These are phyloP conservation scores for Phyllotreta striolata DNA, from an alignment of 2,888 invertebrate genomes.

Conservation along the genomic window DNA sequence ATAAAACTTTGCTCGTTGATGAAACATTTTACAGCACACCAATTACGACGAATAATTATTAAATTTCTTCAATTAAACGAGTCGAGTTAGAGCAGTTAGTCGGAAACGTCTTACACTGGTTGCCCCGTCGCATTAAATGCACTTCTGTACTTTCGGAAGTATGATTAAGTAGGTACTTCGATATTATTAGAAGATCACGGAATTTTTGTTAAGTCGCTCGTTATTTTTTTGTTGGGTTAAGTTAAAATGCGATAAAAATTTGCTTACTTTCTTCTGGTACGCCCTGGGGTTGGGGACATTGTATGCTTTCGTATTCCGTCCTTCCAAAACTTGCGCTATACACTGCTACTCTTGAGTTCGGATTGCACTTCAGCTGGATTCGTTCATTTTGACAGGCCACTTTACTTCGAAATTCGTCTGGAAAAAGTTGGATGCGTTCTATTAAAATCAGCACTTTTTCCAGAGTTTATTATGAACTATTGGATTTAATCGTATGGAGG, in stretches of 20 bases:
- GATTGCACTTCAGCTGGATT: constrained; percentile 86
- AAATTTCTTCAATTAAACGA: constrained; percentile 6
- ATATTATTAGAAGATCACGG: not conserved
- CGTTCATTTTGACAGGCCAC: constrained; percentile 92
- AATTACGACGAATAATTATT: not conserved
- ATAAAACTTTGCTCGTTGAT: constrained; percentile 6
- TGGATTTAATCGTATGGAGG: constrained; percentile 5
- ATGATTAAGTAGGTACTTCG: too few relatives aligned
- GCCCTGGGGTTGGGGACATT: constrained; percentile 85
- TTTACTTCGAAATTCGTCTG: constrained; percentile 94
- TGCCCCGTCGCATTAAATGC: too few relatives aligned
- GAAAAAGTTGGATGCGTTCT: constrained; percentile 51
- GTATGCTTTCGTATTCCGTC: constrained; percentile 85
- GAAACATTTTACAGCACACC: constrained; percentile 1
- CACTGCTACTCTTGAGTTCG: constrained; percentile 87
- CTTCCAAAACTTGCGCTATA: constrained; percentile 93
- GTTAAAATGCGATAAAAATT: constrained; percentile 29
- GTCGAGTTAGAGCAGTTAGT: not conserved
- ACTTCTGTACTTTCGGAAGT: too few relatives aligned
- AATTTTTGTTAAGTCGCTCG: not conserved
- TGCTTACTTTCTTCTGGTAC: constrained; percentile 88
- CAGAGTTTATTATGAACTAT: constrained; percentile 28
- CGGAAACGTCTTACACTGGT: not conserved
- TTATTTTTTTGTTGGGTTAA: not conserved
- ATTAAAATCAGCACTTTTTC: constrained; percentile 35